phyloP scores from a whole-genome alignment of 2,113 vertebrate genomes.

The Myiagra hebetior region DNA sequence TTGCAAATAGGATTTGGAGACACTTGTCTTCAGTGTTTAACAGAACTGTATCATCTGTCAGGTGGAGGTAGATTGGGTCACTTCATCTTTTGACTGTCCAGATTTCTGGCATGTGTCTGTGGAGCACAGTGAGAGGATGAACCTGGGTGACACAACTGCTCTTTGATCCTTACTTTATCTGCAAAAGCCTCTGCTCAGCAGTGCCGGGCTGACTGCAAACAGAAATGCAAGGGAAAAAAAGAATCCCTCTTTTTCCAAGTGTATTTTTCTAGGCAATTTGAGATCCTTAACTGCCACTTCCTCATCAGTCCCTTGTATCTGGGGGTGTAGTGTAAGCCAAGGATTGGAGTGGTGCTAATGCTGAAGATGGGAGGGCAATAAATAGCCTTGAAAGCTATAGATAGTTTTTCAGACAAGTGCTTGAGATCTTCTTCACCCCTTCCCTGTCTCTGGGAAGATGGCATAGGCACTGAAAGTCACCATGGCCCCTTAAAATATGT shows the following conservation, averaged over 20 bases:
- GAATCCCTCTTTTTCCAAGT: not conserved
- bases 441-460: not conserved
- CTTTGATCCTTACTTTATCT: not conserved
- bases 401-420: not conserved
- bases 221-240: not conserved
- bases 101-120: not conserved
- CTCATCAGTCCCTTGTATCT: not conserved
- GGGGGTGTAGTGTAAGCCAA: not conserved
- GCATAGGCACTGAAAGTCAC: not conserved
- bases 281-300: not conserved
- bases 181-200: not conserved
- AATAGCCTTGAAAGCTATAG: not conserved
- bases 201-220: not conserved
- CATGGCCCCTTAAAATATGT: not conserved
- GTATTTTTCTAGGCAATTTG: not conserved
- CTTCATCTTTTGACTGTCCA: not conserved
- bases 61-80: not conserved
- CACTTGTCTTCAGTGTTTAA: not conserved
- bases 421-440: not conserved
- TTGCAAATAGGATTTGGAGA: not conserved
- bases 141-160: not conserved
- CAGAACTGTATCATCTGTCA: not conserved
- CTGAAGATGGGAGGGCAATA: not conserved
- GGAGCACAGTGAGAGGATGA: not conserved
- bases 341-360: not conserved